Evolutionary conservation across 2,888 invertebrate species (phyloP).

Genomic region (Anorthoa munda): DNA sequence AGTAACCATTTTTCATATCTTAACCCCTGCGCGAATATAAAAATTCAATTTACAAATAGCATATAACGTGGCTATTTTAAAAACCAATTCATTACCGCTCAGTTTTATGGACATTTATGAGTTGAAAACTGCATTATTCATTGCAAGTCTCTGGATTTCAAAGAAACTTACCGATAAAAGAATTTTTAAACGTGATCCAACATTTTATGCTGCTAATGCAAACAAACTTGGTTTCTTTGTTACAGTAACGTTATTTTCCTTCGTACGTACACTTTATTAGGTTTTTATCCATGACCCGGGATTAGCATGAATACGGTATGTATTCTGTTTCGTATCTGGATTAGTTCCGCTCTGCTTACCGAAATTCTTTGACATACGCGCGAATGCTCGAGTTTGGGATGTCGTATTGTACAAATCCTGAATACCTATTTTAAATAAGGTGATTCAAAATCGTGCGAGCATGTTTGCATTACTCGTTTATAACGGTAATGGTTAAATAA

Average conservation of each 20-base stretch:
- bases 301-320: constrained; percentile 52
- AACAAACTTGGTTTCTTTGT: constrained; percentile 51
- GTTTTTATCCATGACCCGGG: constrained; percentile 38
- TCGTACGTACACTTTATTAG: constrained; percentile 38
- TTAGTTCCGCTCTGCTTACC: constrained; percentile 44
- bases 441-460: not conserved
- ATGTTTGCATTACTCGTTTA: not conserved
- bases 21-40: not conserved
- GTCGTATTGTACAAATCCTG: not conserved
- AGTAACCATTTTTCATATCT: constrained; percentile 2
- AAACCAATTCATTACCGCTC: constrained; percentile 42
- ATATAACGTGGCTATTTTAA: constrained; percentile 22
- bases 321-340: constrained; percentile 36
- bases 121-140: constrained; percentile 60
- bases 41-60: constrained; percentile 36
- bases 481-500: not conserved
- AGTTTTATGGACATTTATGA: constrained; percentile 34
- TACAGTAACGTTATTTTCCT: constrained; percentile 42
- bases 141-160: constrained; percentile 27
- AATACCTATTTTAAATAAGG: not conserved
- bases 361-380: constrained; percentile 46
- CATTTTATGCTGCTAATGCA: constrained; percentile 44
- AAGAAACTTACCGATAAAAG: constrained; percentile 37
- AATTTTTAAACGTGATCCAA: constrained; percentile 46
- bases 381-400: constrained; percentile 9